These are phyloP conservation scores for Cydia pomonella DNA, from an alignment of 1,140 invertebrate species.

Conservation along the genomic window DNA sequence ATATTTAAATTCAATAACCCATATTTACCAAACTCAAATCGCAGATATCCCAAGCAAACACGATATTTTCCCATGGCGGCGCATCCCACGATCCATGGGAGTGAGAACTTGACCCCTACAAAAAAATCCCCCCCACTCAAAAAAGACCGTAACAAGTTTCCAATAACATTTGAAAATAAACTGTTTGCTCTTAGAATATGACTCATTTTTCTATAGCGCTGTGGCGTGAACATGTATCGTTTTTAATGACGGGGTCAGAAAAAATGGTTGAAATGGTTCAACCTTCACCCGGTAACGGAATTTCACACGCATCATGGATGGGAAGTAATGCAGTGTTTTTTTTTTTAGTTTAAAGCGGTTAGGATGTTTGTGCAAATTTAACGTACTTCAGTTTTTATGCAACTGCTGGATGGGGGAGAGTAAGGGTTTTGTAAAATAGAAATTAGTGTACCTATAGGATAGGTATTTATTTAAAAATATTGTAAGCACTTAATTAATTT, in stretches of 20 bases:
- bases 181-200: not conserved
- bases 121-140: not conserved
- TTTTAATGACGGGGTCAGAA: not conserved
- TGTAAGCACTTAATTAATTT: too few relatives aligned
- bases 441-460: not conserved
- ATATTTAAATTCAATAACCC: not conserved
- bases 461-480: not conserved
- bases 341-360: not conserved
- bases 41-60: conserved; percentile 9
- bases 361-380: not conserved
- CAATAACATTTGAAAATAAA: not conserved
- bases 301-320: conserved; percentile 1
- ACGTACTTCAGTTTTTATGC: not conserved
- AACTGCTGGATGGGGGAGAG: not conserved
- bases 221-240: not conserved
- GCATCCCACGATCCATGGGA: conserved; percentile 18
- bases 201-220: not conserved
- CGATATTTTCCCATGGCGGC: conserved; percentile 1
- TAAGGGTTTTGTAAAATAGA: not conserved
- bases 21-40: conserved; percentile 1
- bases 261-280: conserved; percentile 5
- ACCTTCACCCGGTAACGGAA: conserved; percentile 16
- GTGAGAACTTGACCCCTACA: conserved; percentile 10
- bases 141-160: not conserved
- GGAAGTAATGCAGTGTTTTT: conserved; percentile 7